Evolutionary conservation across 2,113 vertebrate species (phyloP).

Genomic region (Nipponia nippon): DNA sequence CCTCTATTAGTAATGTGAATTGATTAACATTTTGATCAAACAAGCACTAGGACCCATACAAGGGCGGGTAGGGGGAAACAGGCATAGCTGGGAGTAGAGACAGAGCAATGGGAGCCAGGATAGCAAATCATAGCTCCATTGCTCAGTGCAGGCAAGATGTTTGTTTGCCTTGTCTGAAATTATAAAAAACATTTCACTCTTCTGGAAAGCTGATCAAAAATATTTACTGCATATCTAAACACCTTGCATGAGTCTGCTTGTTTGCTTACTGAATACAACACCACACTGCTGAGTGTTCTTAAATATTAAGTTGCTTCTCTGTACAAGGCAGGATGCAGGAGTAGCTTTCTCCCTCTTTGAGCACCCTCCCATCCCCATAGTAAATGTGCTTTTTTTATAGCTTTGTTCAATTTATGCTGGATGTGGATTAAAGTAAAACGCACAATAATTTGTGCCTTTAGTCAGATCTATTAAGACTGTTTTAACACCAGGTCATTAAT

Average conservation of each 20-base stretch:
- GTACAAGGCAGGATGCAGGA: neutral
- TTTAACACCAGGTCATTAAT: neutral
- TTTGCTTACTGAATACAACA: neutral
- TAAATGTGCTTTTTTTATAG: neutral
- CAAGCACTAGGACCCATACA: neutral
- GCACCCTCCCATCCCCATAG: neutral
- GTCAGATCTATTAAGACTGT: neutral
- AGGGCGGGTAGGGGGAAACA: neutral
- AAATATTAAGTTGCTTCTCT: neutral
- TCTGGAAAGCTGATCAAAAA: neutral
- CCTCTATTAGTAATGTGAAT: neutral
- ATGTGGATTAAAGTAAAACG: neutral
- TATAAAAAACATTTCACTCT: neutral
- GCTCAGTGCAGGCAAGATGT: neutral
- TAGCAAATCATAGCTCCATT: neutral
- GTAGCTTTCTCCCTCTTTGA: neutral
- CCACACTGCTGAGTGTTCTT: neutral
- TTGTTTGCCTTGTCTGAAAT: neutral
- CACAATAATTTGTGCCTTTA: neutral
- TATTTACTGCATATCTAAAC: neutral
- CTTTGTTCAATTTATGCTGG: neutral
- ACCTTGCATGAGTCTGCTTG: neutral
- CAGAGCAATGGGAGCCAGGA: neutral
- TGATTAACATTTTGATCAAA: neutral
- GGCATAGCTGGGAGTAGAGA: neutral